Percentiles rank a stretch among this genome's conserved stretches.
These are phyloP conservation scores for Pseudomyrmex pallidus DNA, from an alignment of 1,140 invertebrate species.

Conservation along the genomic window DNA sequence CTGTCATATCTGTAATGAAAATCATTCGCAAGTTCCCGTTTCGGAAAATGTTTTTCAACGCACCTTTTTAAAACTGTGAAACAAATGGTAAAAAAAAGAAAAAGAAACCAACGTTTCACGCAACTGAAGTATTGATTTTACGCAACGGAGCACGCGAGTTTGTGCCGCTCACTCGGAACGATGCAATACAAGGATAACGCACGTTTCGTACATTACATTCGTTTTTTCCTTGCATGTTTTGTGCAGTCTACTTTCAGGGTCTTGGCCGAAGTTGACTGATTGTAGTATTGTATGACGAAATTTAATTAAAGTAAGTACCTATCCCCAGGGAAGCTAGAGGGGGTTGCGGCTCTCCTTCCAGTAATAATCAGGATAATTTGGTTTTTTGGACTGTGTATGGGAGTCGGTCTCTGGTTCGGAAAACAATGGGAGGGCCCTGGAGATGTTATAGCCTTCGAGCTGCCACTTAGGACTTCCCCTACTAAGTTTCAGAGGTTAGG, in stretches of 20 bases:
- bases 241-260: background rate
- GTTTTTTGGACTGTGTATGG: no score
- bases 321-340: no score
- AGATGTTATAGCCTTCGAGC: no score
- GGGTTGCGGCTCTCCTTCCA: no score
- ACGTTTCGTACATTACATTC: conserved; percentile 31
- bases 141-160: conserved; percentile 68
- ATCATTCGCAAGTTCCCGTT: conserved; percentile 23
- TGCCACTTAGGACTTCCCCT: no score
- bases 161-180: conserved; percentile 31
- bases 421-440: no score
- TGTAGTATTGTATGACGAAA: background rate
- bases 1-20: conserved; percentile 32
- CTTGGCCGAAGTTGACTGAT: conserved; percentile 7
- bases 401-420: no score
- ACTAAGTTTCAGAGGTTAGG: no score
- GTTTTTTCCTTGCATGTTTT: conserved; percentile 27
- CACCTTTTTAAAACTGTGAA: conserved; percentile 14
- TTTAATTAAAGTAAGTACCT: conserved; percentile 57
- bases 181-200: conserved; percentile 13
- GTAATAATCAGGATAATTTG: no score
- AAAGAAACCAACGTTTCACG: conserved; percentile 63
- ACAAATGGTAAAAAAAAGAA: conserved; percentile 37
- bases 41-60: conserved; percentile 18
- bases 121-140: conserved; percentile 69